Evolutionary conservation across 2,888 invertebrate genomes (phyloP).

Genomic region (Latheticus oryzae): DNA sequence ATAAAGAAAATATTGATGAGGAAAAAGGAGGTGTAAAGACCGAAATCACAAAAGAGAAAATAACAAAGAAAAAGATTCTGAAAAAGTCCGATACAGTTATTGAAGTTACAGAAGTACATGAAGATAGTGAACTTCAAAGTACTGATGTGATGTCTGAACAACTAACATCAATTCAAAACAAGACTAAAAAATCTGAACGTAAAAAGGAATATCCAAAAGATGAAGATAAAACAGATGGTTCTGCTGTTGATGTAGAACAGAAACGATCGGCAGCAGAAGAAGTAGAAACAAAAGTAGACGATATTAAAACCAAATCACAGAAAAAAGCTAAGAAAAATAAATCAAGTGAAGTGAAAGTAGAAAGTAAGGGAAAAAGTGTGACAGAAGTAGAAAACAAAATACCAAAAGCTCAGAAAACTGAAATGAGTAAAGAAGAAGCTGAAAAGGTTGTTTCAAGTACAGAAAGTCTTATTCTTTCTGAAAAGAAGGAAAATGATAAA

Average conservation of each 20-base stretch:
- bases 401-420: slow-evolving; percentile 7
- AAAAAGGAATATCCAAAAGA: background rate
- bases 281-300: slow-evolving; percentile 8
- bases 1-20: slow-evolving; percentile 40
- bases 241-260: background rate
- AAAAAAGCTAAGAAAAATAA: slow-evolving; percentile 14
- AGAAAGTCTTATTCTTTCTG: slow-evolving; percentile 1
- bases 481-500: background rate
- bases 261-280: slow-evolving; percentile 10
- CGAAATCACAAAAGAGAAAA: slow-evolving; percentile 10
- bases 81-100: slow-evolving; percentile 40
- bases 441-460: background rate
- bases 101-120: slow-evolving; percentile 23
- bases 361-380: too few relatives aligned
- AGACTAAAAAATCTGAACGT: too few relatives aligned
- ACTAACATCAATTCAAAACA: too few relatives aligned
- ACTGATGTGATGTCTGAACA: slow-evolving; percentile 12
- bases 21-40: slow-evolving; percentile 23
- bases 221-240: background rate
- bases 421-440: background rate
- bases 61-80: slow-evolving; percentile 39
- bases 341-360: background rate
- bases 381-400: background rate
- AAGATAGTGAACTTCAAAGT: background rate
- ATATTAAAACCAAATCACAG: slow-evolving; percentile 37